Evolutionary conservation across 2,113 vertebrate genomes (phyloP), one percentile per base, ranked within the genome.

Genomic region (Mormyrus iriodes): DNA sequence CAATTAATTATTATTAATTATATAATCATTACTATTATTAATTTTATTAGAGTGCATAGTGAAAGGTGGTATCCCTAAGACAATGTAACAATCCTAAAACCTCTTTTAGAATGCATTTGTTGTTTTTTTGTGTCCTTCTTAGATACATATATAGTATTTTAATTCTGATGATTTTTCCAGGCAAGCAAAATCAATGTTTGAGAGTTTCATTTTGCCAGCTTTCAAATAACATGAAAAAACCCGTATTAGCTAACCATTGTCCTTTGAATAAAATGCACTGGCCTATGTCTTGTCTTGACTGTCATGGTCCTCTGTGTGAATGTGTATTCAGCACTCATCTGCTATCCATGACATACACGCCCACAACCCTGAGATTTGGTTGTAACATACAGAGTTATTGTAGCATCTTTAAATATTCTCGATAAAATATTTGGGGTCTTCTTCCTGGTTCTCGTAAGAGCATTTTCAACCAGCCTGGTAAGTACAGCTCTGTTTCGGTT

Each of bases 401-500:
- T 89, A 91, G 92, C 92, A 92, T 95, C 94, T 93, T 95, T 94
- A 95, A 96, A 94, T 93, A 93, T 92, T 92, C 94, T 93, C 94
- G 93, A 95, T 96, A 94, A 96, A 95, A 96, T 94, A 95, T 95
- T 95, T 95, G 93, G 90, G 90, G 61, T 91, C 9, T 13, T 12
- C n/a, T 13, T 65, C 61, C 10, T 69, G 61, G n/a, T 12, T 69
- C 95, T 95, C 94, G 94, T 95, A 96, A 95, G 92, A 93, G 95
- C 94, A 95, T 94, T 95, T 31, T 94, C 89, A 92, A 90, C 94
- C 93, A 92, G 93, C 91, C 91, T 94, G 93, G 94, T 95, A 95
- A 96, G 94, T 93, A 94, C 93, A 90, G 93, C 92, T 93, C 92
- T 89, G 90, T 82, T 92, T 92, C 91, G 90, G 91, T 94, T 93